Conservation (phyloP, 1,140 invertebrate species). For the Pollicipes pollicipes region DNA sequence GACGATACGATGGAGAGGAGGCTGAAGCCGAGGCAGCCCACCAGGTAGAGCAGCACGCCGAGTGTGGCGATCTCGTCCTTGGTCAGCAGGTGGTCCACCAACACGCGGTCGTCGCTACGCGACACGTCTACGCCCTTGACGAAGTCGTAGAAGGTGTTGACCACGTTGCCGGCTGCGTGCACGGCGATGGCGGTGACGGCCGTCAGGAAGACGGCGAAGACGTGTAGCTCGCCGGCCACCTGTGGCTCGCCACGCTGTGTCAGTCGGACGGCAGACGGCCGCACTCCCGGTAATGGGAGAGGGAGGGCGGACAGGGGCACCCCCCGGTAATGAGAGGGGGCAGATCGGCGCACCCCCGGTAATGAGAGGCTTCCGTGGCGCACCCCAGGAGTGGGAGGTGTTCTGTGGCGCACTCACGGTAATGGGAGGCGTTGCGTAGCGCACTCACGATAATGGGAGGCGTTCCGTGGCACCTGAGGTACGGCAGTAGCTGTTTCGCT, state of each 20-base stretch:
- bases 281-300: neutral
- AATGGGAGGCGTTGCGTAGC: neutral
- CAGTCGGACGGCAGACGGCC: too few species aligned
- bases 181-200: constrained; percentile 70
- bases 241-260: neutral
- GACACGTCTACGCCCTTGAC: constrained; percentile 77
- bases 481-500: neutral
- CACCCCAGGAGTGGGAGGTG: too few species aligned
- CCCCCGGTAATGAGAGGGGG: neutral
- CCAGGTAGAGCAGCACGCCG: constrained; percentile 67
- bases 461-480: neutral
- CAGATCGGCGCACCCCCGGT: neutral
- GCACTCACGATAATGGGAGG: neutral
- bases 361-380: neutral
- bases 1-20: constrained; percentile 57
- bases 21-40: constrained; percentile 76
- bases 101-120: constrained; percentile 75
- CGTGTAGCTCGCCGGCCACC: constrained; percentile 45
- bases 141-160: constrained; percentile 91
- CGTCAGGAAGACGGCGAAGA: constrained; percentile 41
- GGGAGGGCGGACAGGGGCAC: neutral
- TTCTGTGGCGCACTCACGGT: too few species aligned
- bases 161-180: constrained; percentile 88
- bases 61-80: constrained; percentile 70
- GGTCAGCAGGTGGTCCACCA: constrained; percentile 73